These are phyloP conservation scores for Naja naja DNA, from an alignment of 2,113 vertebrate genomes.

Conservation along the genomic window DNA sequence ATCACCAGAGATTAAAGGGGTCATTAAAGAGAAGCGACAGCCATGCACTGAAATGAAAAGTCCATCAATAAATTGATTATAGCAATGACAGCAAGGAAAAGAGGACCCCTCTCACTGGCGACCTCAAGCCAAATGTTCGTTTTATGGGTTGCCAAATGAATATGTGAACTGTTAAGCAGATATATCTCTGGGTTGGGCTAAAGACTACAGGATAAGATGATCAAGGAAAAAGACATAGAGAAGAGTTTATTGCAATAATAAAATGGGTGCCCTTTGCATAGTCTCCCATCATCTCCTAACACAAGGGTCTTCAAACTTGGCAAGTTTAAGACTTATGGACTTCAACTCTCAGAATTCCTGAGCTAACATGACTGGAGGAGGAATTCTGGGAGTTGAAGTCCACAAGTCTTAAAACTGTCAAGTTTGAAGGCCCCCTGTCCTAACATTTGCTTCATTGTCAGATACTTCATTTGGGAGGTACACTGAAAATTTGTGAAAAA, in stretches of 20 bases:
- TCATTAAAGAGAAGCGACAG: background rate
- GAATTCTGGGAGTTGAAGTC: too few species aligned
- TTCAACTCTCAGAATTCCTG: too few species aligned
- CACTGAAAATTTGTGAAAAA: background rate
- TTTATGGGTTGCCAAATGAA: slow-evolving; percentile 40
- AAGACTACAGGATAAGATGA: background rate
- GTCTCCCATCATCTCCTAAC: background rate
- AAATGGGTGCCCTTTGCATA: background rate
- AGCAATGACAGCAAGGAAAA: background rate
- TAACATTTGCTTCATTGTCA: background rate
- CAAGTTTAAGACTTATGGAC: too few species aligned
- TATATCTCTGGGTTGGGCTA: slow-evolving; percentile 20
- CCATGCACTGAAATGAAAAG: background rate
- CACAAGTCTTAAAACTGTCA: too few species aligned
- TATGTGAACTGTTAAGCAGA: slow-evolving; percentile 28
- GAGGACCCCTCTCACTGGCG: background rate
- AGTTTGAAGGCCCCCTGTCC: too few species aligned
- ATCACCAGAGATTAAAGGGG: slow-evolving; percentile 1
- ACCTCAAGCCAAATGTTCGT: slow-evolving; percentile 10
- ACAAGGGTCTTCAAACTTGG: too few species aligned
- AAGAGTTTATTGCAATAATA: background rate
- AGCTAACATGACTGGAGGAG: too few species aligned
- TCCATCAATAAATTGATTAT: slow-evolving; percentile 20
- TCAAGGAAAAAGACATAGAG: slow-evolving; percentile 1
- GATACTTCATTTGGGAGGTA: background rate